Percentiles rank a stretch among this genome's conserved stretches.
phyloP scores from a whole-genome alignment of 1,140 invertebrate species.

The Phocides pigmalion region DNA sequence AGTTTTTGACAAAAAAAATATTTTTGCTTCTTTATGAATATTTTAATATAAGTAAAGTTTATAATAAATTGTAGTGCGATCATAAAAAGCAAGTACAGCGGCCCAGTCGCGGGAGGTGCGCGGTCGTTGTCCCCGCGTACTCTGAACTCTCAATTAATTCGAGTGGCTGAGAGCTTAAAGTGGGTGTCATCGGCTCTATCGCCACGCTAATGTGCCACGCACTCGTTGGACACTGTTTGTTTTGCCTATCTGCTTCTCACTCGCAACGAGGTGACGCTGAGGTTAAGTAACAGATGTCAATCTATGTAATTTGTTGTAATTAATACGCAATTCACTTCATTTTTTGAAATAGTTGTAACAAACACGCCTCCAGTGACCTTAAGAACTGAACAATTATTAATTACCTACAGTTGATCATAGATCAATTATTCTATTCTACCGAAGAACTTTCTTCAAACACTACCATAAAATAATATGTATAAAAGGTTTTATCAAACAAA shows the following conservation, averaged over 20 bases:
- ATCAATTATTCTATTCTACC: too few species aligned
- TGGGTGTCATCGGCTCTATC: conserved; percentile 46
- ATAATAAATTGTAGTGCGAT: too few species aligned
- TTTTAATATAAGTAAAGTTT: too few species aligned
- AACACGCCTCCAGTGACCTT: too few species aligned
- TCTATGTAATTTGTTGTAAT: not conserved
- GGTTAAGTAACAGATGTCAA: conserved; percentile 2
- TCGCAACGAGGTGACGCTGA: conserved; percentile 12
- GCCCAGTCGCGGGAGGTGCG: conserved; percentile 37
- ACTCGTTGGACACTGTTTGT: not conserved
- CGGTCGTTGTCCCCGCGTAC: conserved; percentile 48
- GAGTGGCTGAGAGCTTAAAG: conserved; percentile 51
- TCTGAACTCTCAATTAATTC: conserved; percentile 53
- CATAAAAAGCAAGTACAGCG: not conserved
- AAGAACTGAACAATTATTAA: too few species aligned
- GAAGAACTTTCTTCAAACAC: too few species aligned
- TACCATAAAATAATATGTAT: too few species aligned
- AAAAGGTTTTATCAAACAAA: too few species aligned
- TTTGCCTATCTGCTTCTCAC: conserved; percentile 1
- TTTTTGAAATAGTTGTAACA: too few species aligned
- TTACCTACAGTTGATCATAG: too few species aligned
- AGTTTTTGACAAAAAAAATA: too few species aligned
- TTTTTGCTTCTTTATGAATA: too few species aligned
- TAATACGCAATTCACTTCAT: not conserved
- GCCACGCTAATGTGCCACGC: conserved; percentile 30